Evolutionary conservation across 2,888 invertebrate species (phyloP), one percentile per base, ranked within the genome.

Genomic region (Erpobdella octoculata): DNA sequence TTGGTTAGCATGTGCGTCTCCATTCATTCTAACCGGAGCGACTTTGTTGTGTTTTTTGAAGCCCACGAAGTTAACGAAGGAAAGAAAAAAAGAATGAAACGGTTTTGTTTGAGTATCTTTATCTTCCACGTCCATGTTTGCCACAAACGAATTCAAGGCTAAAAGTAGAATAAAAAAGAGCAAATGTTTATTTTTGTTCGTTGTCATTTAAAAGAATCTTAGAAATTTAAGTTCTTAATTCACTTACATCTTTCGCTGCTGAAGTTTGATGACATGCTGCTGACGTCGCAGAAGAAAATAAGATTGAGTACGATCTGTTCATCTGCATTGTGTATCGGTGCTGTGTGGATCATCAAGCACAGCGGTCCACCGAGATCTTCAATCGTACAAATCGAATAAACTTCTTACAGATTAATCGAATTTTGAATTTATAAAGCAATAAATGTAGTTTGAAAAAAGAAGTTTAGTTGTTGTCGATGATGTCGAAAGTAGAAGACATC

Each of bases 321-420:
- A 85, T 96, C 89, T 87, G 98, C 97, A 90, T 98, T 98, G 85
- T 93, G 92, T 86, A 98, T 97, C 76, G 97, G 97, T 76, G 97
- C 95, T 85, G 97, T 91, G 86, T 97, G 96, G 80, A 97, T 89
- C 81, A 97, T 88, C 83, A 98, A 90, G 97, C 97, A 98, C 88
- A 98, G 87, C 85, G 96, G 97, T 79, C 95, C 96, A 86, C 92
- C 93, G 1, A 62, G 33, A 1, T 62, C 62, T 62, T 62, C 21
- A 53, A 33, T 31, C 62, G n/a, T n/a, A n/a, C n/a, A n/a, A n/a
- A n/a, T n/a, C n/a, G n/a, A n/a, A n/a, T n/a, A n/a, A n/a, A n/a
- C n/a, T n/a, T n/a, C n/a, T n/a, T n/a, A n/a, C n/a, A n/a, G n/a
- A n/a, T n/a, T n/a, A n/a, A n/a, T n/a, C n/a, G n/a, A n/a, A n/a